These are phyloP conservation scores for Alaudala cheleensis DNA, from an alignment of 2,113 vertebrate species.

Conservation along the genomic window DNA sequence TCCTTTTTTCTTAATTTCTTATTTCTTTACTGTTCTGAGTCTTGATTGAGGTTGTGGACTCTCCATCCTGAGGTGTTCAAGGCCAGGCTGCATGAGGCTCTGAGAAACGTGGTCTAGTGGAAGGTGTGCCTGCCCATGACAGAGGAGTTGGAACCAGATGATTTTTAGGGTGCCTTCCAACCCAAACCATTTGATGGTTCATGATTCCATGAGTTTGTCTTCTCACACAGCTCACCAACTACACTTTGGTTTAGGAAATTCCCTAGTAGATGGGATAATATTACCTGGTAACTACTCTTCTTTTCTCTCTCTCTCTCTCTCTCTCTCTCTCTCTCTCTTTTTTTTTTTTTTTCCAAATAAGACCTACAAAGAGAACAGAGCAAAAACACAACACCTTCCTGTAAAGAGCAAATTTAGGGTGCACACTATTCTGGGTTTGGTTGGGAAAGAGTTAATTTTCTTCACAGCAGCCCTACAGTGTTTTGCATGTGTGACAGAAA, in stretches of 20 bases:
- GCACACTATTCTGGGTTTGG: background rate
- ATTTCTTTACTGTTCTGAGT: background rate
- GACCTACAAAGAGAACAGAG: background rate
- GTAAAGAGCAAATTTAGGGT: background rate
- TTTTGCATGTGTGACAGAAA: background rate
- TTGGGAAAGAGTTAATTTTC: background rate
- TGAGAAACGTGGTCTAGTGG: background rate
- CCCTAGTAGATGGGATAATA: background rate
- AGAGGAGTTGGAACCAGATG: background rate
- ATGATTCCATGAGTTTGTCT: background rate
- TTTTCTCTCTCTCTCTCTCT: too few species aligned
- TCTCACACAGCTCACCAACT: background rate
- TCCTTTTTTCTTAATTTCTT: background rate
- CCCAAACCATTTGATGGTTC: background rate
- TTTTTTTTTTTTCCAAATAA: background rate
- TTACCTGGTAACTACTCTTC: background rate
- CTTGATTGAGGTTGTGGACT: background rate
- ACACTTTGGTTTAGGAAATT: background rate
- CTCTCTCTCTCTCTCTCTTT: too few species aligned
- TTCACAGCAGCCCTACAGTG: background rate
- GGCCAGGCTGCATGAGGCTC: background rate
- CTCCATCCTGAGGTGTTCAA: rapidly evolving
- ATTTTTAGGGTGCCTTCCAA: background rate
- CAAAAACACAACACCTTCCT: background rate
- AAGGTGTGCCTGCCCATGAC: background rate